phyloP scores from a whole-genome alignment of 37 sponge, comb jelly and placozoan species.

The Hormiphora californensis region DNA sequence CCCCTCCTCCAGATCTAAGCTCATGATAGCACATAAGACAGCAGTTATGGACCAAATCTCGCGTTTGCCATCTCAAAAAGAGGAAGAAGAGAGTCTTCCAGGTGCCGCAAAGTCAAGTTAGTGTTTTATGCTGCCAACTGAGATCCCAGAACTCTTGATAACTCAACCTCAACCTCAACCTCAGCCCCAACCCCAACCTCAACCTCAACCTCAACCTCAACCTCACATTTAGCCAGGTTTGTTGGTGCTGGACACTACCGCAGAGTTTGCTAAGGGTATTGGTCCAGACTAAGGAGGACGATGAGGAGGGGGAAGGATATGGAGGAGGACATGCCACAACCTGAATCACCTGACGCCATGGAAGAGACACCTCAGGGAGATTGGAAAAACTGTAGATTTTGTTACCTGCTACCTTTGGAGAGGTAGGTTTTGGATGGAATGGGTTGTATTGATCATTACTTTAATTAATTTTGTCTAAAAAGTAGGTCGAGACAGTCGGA shows the following conservation, averaged over 20 bases:
- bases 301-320: background rate
- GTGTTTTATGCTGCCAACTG: background rate
- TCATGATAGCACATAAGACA: too few species aligned
- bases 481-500: too few species aligned
- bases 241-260: constrained; percentile 70
- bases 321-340: background rate
- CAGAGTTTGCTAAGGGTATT: constrained; percentile 63
- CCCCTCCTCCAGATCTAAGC: too few species aligned
- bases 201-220: background rate
- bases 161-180: background rate
- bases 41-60: too few species aligned
- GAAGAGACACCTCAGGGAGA: background rate
- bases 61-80: too few species aligned
- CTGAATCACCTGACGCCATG: background rate
- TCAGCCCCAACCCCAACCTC: background rate
- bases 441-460: too few species aligned
- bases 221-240: background rate
- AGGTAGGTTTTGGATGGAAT: too few species aligned
- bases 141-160: background rate
- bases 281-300: background rate
- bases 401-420: constrained; percentile 47
- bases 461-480: too few species aligned
- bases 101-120: constrained; percentile 31
- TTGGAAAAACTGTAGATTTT: constrained; percentile 50
- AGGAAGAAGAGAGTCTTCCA: constrained; percentile 10